Conservation (phyloP, 2,113 vertebrate genomes). For the Carassius gibelio region DNA sequence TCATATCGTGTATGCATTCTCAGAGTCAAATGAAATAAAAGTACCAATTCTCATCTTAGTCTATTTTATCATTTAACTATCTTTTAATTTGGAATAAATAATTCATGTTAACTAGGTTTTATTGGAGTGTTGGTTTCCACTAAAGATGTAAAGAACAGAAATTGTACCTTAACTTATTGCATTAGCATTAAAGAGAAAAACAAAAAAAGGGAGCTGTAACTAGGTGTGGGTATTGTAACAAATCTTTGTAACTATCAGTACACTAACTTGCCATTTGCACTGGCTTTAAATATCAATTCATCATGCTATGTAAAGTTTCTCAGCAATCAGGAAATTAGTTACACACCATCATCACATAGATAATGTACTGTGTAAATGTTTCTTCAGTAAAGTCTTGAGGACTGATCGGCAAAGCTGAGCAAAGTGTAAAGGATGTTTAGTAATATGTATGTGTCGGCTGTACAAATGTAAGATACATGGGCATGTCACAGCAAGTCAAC, state of each 20-base stretch:
- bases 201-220: background rate
- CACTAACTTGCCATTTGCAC: slow-evolving; percentile 13
- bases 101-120: too few relatives aligned
- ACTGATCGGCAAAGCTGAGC: background rate
- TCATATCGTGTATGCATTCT: background rate
- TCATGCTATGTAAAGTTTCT: background rate
- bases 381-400: background rate
- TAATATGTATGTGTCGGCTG: background rate
- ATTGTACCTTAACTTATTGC: background rate
- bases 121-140: background rate
- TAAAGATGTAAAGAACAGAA: background rate
- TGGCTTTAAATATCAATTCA: background rate
- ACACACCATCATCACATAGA: background rate
- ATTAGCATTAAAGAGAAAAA: background rate
- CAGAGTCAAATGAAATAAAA: background rate
- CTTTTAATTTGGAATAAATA: too few relatives aligned
- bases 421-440: background rate
- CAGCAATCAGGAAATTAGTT: background rate
- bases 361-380: slow-evolving; percentile 5
- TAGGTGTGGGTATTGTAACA: background rate
- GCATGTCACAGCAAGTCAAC: background rate
- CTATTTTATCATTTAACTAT: too few relatives aligned
- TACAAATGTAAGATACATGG: background rate
- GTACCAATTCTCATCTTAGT: too few relatives aligned
- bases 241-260: background rate